A percentile compares a stretch with the other conserved stretches of the same genome.
Evolutionary conservation across 2,113 vertebrate genomes (phyloP).

Genomic region (Tapirus terrestris): DNA sequence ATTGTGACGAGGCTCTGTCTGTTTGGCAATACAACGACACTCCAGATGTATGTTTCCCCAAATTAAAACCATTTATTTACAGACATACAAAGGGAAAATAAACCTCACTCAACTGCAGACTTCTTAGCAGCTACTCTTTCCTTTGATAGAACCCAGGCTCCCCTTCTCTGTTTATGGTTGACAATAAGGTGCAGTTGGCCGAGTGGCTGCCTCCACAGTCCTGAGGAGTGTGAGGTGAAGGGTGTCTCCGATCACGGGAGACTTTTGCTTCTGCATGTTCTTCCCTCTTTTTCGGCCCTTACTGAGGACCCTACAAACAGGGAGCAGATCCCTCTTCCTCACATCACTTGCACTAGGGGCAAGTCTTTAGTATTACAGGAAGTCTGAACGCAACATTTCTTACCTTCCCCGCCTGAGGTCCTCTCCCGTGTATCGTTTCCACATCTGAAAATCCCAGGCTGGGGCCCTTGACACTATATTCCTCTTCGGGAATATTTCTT

Average conservation of each 20-base stretch:
- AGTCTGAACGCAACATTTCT: not conserved
- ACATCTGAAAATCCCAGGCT: not conserved
- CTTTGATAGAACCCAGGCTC: not conserved
- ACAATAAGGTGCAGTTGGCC: not conserved
- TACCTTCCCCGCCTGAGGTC: not conserved
- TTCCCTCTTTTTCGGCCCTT: not conserved
- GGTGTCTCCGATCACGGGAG: fast-evolving
- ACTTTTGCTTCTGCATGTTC: not conserved
- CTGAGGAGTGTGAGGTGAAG: not conserved
- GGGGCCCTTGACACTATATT: not conserved
- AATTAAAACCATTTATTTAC: slow-evolving; percentile 63
- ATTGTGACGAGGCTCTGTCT: not conserved
- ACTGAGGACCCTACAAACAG: not conserved
- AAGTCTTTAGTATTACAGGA: not conserved
- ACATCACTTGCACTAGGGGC: not conserved
- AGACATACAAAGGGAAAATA: slow-evolving; percentile 58
- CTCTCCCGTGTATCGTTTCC: not conserved
- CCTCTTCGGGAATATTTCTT: slow-evolving; percentile 29
- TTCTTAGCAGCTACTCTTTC: not conserved
- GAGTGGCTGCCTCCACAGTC: not conserved
- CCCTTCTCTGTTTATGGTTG: not conserved
- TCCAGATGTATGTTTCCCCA: slow-evolving; percentile 62
- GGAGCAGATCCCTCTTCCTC: not conserved
- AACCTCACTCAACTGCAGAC: not conserved
- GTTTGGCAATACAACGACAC: slow-evolving; percentile 10